phyloP scores from a whole-genome alignment of 2,888 invertebrate species.

The Gastrophysa polygoni region DNA sequence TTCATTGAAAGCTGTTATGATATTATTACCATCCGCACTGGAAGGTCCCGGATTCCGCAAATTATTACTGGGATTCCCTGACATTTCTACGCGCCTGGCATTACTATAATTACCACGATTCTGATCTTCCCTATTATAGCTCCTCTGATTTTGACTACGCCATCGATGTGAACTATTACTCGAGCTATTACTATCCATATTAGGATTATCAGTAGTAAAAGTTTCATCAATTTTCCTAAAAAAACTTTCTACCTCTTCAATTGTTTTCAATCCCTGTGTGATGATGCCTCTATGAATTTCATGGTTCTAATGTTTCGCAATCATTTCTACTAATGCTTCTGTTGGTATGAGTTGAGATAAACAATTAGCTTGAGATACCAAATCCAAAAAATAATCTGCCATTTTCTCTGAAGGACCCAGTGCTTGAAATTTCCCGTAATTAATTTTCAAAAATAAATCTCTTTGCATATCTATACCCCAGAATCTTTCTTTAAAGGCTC shows the following conservation, averaged over 20 bases:
- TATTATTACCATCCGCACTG: too few relatives aligned
- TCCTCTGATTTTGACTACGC: too few relatives aligned
- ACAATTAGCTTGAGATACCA: neutral
- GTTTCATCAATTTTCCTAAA: neutral
- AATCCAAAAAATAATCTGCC: neutral
- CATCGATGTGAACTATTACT: too few relatives aligned
- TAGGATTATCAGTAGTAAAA: too few relatives aligned
- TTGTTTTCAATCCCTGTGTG: neutral
- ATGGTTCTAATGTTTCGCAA: neutral
- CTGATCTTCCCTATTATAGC: too few relatives aligned
- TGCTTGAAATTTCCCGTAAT: constrained; percentile 1
- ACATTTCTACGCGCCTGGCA: too few relatives aligned
- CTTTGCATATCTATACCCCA: neutral
- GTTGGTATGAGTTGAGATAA: neutral
- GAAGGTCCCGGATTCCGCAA: too few relatives aligned
- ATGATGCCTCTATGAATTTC: neutral
- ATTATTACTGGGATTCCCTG: too few relatives aligned
- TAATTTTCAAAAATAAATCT: neutral
- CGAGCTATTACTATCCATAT: too few relatives aligned
- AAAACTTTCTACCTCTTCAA: constrained; percentile 3
- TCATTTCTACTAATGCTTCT: neutral
- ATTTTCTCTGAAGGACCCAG: neutral
- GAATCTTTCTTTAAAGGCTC: neutral
- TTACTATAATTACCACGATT: too few relatives aligned
- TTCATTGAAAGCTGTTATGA: constrained; percentile 6